A percentile compares a stretch with the other conserved stretches of the same genome.
Evolutionary conservation across 2,888 invertebrate genomes (phyloP).

Genomic region (Tenthredo scrophulariae): DNA sequence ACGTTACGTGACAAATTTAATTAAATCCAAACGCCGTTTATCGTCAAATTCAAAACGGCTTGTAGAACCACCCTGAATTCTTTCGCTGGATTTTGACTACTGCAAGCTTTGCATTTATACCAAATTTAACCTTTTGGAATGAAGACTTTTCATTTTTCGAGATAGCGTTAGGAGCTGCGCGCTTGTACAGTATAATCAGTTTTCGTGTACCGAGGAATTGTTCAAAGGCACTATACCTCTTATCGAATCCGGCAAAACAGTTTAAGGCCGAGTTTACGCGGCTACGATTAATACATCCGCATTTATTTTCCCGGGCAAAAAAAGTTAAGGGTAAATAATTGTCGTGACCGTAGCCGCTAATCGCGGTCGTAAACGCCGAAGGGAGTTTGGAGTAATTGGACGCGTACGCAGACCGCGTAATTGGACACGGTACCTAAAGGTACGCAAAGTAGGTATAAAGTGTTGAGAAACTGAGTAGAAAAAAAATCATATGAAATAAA

Average conservation of each 20-base stretch:
- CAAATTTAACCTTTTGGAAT: background rate
- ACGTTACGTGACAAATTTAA: background rate
- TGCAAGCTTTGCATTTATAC: background rate
- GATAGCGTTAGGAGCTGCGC: background rate
- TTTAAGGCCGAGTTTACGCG: background rate
- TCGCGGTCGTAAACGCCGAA: slow-evolving; percentile 40
- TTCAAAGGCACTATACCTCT: background rate
- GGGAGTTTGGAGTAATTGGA: slow-evolving; percentile 28
- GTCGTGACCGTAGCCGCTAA: slow-evolving; percentile 34
- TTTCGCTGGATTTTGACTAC: background rate
- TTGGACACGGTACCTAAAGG: slow-evolving; percentile 11
- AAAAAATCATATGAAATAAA: background rate
- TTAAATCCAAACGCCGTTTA: background rate
- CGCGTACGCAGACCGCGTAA: slow-evolving; percentile 25
- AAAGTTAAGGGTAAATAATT: slow-evolving; percentile 34
- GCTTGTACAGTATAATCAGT: background rate
- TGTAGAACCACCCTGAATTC: background rate
- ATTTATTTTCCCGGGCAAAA: background rate
- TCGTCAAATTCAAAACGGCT: background rate
- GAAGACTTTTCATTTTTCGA: background rate
- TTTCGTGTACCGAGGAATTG: background rate
- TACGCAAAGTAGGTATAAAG: background rate
- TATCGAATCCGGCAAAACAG: background rate
- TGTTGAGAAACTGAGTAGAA: background rate
- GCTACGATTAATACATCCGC: background rate